Percentiles rank a stretch among this genome's conserved stretches.
phyloP scores from a whole-genome alignment of 2,797 vertebrate species.

The Enteromius afrohamiltoni region DNA sequence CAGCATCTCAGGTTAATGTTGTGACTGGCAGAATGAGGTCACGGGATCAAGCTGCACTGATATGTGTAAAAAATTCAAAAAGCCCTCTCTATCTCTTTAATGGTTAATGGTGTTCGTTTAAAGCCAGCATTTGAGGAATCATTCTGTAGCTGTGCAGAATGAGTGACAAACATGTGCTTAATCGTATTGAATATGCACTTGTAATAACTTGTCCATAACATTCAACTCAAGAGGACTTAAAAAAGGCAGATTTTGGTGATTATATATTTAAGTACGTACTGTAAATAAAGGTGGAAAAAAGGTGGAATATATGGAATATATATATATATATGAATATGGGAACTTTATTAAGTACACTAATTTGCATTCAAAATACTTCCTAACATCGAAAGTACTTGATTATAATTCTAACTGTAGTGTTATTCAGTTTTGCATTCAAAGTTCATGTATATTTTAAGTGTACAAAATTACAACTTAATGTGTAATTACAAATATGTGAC shows the following conservation, averaged over 20 bases:
- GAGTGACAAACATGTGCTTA: neutral
- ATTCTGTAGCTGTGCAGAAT: neutral
- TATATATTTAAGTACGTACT: neutral
- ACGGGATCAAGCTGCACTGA: neutral
- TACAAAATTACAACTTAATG: neutral
- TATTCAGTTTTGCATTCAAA: neutral
- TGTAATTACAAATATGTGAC: neutral
- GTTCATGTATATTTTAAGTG: neutral
- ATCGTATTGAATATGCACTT: neutral
- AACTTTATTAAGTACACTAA: neutral
- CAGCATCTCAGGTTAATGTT: neutral
- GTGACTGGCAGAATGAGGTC: constrained; percentile 2
- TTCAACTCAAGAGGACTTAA: neutral
- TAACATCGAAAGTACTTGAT: neutral
- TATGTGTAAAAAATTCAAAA: neutral
- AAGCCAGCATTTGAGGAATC: neutral
- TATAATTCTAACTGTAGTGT: neutral
- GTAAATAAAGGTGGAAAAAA: no score
- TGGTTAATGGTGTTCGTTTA: neutral
- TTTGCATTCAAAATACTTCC: neutral
- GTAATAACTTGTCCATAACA: neutral
- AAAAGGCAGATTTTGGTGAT: neutral
- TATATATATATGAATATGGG: no score
- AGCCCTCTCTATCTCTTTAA: neutral
- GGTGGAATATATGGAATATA: no score